Conservation (phyloP, 2,113 vertebrate genomes). For the Oncorhynchus masou region DNA sequence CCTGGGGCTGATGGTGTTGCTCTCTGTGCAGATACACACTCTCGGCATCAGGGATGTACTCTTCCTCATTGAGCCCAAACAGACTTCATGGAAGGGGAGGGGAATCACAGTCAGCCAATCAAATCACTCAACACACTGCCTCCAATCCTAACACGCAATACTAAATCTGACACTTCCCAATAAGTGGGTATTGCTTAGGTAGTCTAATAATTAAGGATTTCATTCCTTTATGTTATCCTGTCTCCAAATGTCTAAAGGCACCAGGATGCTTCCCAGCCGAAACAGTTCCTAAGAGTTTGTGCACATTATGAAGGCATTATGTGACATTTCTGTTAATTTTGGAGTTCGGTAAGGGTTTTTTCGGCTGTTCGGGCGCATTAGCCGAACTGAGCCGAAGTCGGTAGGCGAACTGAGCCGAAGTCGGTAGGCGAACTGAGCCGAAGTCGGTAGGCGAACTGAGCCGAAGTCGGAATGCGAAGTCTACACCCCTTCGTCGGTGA, state of each 20-base stretch:
- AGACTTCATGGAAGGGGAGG: slow-evolving; percentile 71
- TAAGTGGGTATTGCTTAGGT: not conserved
- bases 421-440: no score
- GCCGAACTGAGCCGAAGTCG: no score
- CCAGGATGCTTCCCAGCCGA: no score
- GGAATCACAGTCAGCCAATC: slow-evolving; percentile 9
- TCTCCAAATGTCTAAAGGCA: not conserved
- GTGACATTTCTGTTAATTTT: no score
- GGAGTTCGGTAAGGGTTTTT: no score
- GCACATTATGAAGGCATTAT: no score
- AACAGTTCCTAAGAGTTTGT: no score
- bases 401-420: no score
- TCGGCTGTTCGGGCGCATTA: no score
- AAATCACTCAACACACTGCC: not conserved
- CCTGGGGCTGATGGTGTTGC: slow-evolving; percentile 93
- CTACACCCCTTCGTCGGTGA: no score
- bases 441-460: no score
- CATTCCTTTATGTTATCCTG: not conserved
- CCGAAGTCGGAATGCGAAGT: no score
- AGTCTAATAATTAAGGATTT: not conserved
- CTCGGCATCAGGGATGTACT: slow-evolving; percentile 94
- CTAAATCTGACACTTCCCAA: not conserved
- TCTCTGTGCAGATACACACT: slow-evolving; percentile 93
- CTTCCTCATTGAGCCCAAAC: slow-evolving; percentile 92
- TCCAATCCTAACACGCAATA: not conserved